Conservation (phyloP, 1,140 invertebrate genomes). For the Dinoponera quadriceps region DNA sequence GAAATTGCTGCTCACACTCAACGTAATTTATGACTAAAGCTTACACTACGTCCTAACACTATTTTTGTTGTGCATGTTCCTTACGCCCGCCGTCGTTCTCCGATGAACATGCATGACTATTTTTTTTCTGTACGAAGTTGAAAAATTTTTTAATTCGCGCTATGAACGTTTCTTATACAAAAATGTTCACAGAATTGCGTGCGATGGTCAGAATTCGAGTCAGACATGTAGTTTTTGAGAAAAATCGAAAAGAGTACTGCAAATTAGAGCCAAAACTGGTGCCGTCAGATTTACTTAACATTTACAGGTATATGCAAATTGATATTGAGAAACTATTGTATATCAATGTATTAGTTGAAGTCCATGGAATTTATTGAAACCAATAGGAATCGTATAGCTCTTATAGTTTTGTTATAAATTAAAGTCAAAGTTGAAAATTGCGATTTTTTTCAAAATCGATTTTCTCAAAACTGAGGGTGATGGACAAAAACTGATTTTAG, state of each 20-base stretch:
- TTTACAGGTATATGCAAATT: too few species aligned
- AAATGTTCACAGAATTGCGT: constrained; percentile 2
- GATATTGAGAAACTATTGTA: too few species aligned
- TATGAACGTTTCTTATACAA: background rate
- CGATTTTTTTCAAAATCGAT: too few species aligned
- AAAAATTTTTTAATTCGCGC: background rate
- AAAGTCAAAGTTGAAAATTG: constrained; percentile 7
- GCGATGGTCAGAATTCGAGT: constrained; percentile 1
- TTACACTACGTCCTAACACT: constrained; percentile 8
- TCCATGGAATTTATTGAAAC: constrained; percentile 10
- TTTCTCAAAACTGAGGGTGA: too few species aligned
- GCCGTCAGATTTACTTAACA: too few species aligned
- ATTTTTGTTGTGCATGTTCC: background rate
- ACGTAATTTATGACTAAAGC: background rate
- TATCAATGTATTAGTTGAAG: too few species aligned
- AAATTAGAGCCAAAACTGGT: constrained; percentile 12
- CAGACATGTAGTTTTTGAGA: constrained; percentile 8
- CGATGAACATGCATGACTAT: background rate
- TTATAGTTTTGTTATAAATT: constrained; percentile 9
- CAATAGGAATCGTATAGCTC: constrained; percentile 9
- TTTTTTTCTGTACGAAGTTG: constrained; percentile 1
- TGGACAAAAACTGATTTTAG: too few species aligned
- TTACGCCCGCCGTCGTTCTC: background rate
- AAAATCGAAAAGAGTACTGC: constrained; percentile 7
- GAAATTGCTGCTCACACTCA: background rate